Percentiles rank a stretch among this genome's conserved stretches.
phyloP scores from a whole-genome alignment of 2,113 vertebrate genomes.

The Megaceryle maxima region DNA sequence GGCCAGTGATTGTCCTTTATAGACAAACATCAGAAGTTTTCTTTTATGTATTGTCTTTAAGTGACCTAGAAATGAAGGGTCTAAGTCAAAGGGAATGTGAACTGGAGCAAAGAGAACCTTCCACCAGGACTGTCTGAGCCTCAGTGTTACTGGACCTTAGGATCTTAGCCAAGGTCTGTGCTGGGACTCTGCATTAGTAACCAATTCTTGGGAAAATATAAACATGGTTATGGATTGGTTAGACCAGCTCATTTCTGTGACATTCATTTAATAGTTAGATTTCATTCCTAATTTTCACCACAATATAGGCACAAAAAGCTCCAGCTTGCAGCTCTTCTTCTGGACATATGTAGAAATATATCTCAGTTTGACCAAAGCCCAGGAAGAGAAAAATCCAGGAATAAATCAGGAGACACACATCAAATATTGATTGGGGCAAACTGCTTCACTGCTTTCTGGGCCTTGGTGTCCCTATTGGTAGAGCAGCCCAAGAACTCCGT shows the following conservation, averaged over 20 bases:
- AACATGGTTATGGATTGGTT: background rate
- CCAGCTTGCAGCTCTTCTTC: background rate
- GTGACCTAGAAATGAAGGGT: slow-evolving; percentile 38
- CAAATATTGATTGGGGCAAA: background rate
- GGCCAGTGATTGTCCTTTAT: background rate
- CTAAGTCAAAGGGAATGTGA: slow-evolving; percentile 12
- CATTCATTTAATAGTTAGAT: background rate
- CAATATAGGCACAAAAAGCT: background rate
- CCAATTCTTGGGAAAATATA: background rate
- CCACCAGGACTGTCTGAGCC: background rate
- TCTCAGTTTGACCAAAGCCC: background rate
- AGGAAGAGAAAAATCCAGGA: background rate
- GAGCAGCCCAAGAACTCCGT: background rate
- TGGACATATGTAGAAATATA: background rate
- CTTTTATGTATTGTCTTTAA: slow-evolving; percentile 35
- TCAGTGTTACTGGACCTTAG: background rate
- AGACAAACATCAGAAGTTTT: background rate
- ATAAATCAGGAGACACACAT: background rate
- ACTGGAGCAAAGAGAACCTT: slow-evolving; percentile 42
- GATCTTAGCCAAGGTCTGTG: background rate
- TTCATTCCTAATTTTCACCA: background rate
- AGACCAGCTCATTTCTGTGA: background rate
- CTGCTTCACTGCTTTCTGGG: background rate
- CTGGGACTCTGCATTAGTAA: background rate
- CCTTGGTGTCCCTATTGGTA: background rate